These are phyloP conservation scores for Helogale parvula DNA, from an alignment of 2,113 vertebrate species.

Conservation along the genomic window DNA sequence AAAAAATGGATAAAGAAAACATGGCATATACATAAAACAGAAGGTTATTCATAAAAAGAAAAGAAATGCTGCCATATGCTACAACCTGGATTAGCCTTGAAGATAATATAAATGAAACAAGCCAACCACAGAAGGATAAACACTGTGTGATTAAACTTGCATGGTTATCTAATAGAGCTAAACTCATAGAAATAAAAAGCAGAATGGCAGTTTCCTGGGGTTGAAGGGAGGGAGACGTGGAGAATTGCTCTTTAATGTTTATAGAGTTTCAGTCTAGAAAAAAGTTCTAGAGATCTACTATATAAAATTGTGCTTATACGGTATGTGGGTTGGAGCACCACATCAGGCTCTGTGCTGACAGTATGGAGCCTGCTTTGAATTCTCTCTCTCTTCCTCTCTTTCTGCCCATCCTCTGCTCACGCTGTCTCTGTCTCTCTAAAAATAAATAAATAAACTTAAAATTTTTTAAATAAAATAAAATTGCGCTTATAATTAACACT, in stretches of 20 bases:
- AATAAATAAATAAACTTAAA: no score
- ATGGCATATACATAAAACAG: neutral
- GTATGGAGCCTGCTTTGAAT: no score
- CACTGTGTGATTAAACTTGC: neutral
- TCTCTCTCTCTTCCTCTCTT: no score
- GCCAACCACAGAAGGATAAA: neutral
- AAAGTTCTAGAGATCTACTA: neutral
- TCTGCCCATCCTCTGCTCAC: no score
- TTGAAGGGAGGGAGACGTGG: fast-evolving
- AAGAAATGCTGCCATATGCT: neutral
- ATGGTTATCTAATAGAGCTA: neutral
- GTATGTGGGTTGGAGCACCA: no score
- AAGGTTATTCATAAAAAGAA: neutral
- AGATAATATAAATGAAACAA: neutral
- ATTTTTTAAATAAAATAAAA: neutral
- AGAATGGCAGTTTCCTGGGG: neutral
- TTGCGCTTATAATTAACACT: neutral
- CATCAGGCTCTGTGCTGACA: no score
- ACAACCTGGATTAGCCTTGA: neutral
- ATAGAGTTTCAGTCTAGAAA: neutral
- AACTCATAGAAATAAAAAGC: neutral
- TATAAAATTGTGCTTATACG: neutral
- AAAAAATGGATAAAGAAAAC: neutral
- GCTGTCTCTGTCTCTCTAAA: no score
- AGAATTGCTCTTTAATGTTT: neutral